Base-by-base conservation (phyloP, 2,888 invertebrate genomes). In the Alitta virens region DNA sequence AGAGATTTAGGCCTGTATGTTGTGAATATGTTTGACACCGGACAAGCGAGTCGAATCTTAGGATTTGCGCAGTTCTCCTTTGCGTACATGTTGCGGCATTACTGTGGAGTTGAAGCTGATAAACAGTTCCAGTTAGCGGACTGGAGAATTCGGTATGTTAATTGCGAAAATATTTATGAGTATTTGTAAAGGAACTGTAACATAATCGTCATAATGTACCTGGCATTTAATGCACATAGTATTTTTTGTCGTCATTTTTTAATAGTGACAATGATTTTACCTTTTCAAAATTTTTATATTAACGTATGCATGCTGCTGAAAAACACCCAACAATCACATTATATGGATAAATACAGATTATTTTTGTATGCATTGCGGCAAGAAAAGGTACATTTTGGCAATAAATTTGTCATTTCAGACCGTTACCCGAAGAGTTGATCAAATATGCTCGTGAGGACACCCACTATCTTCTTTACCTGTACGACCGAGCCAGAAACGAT, bases 11-110 rank as follows among this genome's bases (percentile, higher is more conserved):
- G 94, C 0, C 79, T 99, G 1, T 99, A 99, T 78, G 83, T 99
- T 1, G 96, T 99, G 0, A 96, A 97, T 71, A 87, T 99, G 88
- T 97, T 99, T 79, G 99, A 99, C 81, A 99, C 98, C 0, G 88
- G 92, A 77, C 89, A 91, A 77, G 97, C 96, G 0, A 89, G 93
- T 0, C 87, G 89, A 68, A 84, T 87, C 1, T 84, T 98, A 0
- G 86, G 87, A 25, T 85, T 90, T 65, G 84, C 88, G 0, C 86
- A 88, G 18, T 84, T 90, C 1, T 92, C 94, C 2, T 76, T 85
- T 26, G 89, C 91, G 0, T 88, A 88, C 79, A 84, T 99, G 42
- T 84, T 98, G 40, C 85, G 88, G 73, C 85, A 85, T 57, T 95
- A 91, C 79, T 94, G 95, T 77, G 82, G 87, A 50, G 84, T 94